Evolutionary conservation across 2,888 invertebrate species (phyloP).

Genomic region (Campopleginae sp.): DNA sequence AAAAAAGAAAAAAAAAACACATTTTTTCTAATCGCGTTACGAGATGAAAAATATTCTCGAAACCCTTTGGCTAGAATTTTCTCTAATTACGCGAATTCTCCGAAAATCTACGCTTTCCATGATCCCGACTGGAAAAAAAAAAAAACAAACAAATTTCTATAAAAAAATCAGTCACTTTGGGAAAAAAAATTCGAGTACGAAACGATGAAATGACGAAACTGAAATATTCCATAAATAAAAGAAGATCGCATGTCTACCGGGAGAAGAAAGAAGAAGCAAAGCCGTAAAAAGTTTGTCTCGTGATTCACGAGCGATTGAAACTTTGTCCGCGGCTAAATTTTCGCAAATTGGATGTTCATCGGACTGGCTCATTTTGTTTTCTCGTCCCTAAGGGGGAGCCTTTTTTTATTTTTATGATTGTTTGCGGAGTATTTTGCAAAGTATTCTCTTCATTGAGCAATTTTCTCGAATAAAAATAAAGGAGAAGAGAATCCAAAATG

Average conservation of each 20-base stretch:
- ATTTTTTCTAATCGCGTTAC: neutral
- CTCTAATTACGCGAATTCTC: neutral
- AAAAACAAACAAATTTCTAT: neutral
- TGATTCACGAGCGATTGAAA: conserved; percentile 14
- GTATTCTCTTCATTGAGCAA: neutral
- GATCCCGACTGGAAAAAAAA: neutral
- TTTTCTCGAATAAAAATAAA: conserved; percentile 3
- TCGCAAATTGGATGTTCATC: conserved; percentile 18
- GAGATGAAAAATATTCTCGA: neutral
- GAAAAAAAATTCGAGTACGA: neutral
- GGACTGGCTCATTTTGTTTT: neutral
- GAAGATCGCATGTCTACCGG: neutral
- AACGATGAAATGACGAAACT: neutral
- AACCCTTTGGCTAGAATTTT: neutral
- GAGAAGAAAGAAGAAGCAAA: neutral
- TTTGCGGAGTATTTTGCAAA: neutral
- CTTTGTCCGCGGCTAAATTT: conserved; percentile 3
- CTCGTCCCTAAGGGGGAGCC: neutral
- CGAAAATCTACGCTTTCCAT: neutral
- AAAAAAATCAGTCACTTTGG: neutral
- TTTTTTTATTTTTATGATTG: neutral
- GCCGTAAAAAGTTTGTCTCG: conserved; percentile 15
- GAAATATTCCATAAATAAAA: conserved; percentile 7
- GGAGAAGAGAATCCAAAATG: neutral
- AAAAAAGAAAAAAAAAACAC: neutral